Base-by-base conservation (phyloP, 2,113 vertebrate species). In the Archilochus colubris region DNA sequence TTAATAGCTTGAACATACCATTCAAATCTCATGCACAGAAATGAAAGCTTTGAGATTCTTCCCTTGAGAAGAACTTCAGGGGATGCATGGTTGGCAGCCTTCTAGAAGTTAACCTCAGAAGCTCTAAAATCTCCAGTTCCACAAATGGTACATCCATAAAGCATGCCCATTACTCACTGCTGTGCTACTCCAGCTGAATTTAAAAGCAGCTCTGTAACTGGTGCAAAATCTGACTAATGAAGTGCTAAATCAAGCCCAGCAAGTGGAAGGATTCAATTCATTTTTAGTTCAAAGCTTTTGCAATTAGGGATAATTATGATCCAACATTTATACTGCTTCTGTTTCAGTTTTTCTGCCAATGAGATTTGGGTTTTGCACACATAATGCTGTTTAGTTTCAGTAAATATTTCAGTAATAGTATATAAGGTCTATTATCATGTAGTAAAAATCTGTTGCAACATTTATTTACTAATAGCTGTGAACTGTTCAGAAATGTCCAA, bases 221-320 rank as follows among this genome's bases (percentile, higher is more conserved):
- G 68, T 94, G 86, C 90, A 95, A 88, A 91, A 94, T 92, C 90
- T 83, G 82, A 88, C 79, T 96, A 93, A 95, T 86, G 73, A 91
- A 94, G 61, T 76, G 58, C 82, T 95, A 95, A 95, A 95, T 95
- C 86, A 93, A 94, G 75, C 68, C 44, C 82, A 85, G 93, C 89
- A 95, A 96, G 85, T 74, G 63, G 51, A 94, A 94, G 13, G 44
- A 76, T 95, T 93, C 51, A 82, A 82, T 88, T 93, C 64, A 86
- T 87, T 93, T 91, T 94, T 74, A 84, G 70, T 89, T 94, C 90
- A 95, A 93, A 83, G 82, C 85, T 90, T 84, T 75, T 68, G 54
- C 76, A 95, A 90, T 95, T 91, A 95, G 38, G 25, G 58, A 44
- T 94, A 95, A 90, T 95, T 95, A 94, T 0, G 10, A 83, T 44